Base-by-base conservation (phyloP, 1,140 invertebrate genomes). In the Leptinotarsa defecta region DNA sequence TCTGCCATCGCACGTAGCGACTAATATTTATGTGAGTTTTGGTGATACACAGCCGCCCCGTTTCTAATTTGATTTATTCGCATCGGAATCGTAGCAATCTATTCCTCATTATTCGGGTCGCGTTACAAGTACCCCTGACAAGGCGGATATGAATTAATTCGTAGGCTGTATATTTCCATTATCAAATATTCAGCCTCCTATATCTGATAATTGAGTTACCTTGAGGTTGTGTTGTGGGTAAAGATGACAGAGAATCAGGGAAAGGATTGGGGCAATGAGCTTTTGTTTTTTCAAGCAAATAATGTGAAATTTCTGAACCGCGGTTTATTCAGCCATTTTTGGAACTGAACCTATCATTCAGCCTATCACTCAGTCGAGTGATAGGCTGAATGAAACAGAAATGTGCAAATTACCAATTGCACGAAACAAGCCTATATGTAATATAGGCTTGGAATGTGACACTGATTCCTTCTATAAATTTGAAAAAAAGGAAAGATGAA, bases 91-190 rank as follows among this genome's bases (percentile, higher is more conserved):
- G n/a, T 22, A 64, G 19, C 24, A 69, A 48, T 69, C 43, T 69
- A 69, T 69, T 69, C 43, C 68, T 69, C 68, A 69, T 69, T 69
- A 69, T 69, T 69, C 20, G 68, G 20, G 22, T 24, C 43, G 68
- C 22, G 43, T 34, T 69, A 69, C 20, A 34, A 69, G 43, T 69
- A 48, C 68, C 20, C n/a, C 68, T 57, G 3, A 57, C 52, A 19
- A 19, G 17, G 17, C 52, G 52, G n/a, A 57, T 57, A 57, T 57
- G 13, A 57, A 57, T 57, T 57, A 57, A n/a, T 57, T 57, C 52
- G 52, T 19, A n/a, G n/a, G 52, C 52, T 19, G 8, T 57, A 15
- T 19, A 57, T 57, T 15, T 57, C 52, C 52, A 57, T 57, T 57
- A 57, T 57, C 52, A 57, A 57, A 19, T n/a, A 57, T 57, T 4